Evolutionary conservation across 30 jellyfish, hydroid and myxozoan species (phyloP).

Genomic region (Cassiopea xamachana): DNA sequence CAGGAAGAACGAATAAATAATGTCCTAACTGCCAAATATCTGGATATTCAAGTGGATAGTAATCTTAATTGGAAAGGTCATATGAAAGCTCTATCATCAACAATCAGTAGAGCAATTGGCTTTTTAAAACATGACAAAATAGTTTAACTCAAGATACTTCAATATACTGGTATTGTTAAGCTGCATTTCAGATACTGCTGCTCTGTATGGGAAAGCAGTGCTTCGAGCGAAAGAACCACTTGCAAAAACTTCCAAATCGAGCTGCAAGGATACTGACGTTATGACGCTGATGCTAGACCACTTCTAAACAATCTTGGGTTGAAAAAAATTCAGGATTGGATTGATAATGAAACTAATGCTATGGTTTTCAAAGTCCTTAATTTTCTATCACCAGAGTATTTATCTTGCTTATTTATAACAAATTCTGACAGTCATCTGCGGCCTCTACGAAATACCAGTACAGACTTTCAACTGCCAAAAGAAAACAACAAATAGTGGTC

Average conservation of each 20-base stretch:
- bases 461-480: constrained; percentile 36
- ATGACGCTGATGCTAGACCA: constrained; percentile 10
- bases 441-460: constrained; percentile 22
- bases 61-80: constrained; percentile 20
- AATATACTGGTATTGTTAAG: constrained; percentile 13
- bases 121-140: constrained; percentile 22
- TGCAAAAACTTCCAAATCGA: constrained; percentile 2
- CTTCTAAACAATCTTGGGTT: constrained; percentile 6
- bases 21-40: constrained; percentile 20
- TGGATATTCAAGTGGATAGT: constrained; percentile 12
- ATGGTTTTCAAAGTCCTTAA: constrained; percentile 42
- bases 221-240: not conserved
- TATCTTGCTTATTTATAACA: constrained; percentile 5
- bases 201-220: constrained; percentile 13
- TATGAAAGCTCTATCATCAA: constrained; percentile 12
- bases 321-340: constrained; percentile 8
- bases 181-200: constrained; percentile 8
- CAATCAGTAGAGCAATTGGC: constrained; percentile 25
- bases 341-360: constrained; percentile 10
- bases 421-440: constrained; percentile 33
- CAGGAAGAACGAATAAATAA: constrained; percentile 31
- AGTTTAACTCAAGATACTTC: not conserved
- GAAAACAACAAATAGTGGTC: constrained; percentile 27
- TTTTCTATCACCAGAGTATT: constrained; percentile 20
- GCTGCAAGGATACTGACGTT: constrained; percentile 15